Base-by-base conservation (phyloP, 2,888 invertebrate species). In the Parnassius glacialis region DNA sequence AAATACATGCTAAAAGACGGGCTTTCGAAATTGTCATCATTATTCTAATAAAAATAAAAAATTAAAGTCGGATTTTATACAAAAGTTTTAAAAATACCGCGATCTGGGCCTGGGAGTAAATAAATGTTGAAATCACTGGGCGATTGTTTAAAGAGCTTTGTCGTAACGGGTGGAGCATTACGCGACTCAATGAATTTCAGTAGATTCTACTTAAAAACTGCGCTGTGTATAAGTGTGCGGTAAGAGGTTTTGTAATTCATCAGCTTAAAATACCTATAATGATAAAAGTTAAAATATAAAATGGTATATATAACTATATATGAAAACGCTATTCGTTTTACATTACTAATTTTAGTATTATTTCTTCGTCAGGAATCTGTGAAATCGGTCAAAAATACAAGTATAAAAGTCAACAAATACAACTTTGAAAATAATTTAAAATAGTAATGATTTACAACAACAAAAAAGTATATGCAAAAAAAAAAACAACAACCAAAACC, bases 1-100 rank as follows among this genome's bases (percentile, higher is more conserved):
- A 68, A 67, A 72, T 72, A 59, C 72, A 71, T 69, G 71, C 65
- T 67, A 73, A 52, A 44, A 50, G 57, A 74, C 70, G 70, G 48
- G 16, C 73, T 74, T 75, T 68, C 71, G 67, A 79, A 81, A 75
- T 81, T 81, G 70, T 72, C 73, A 70, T 78, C 75, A 74, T 82
- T 80, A 80, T 75, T 77, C 76, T 79, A 78, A 79, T 74, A 79
- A 83, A 81, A 83, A 83, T 74, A 72, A 73, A 80, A 7, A 80
- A 76, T 73, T 77, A 72, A 66, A 74, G 70, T 76, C 74, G 62
- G 50, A 42, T 55, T 61, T 64, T 48, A 65, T 62, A 70, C 61
- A 42, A 52, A 59, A 62, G 47, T 48, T 20, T 57, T 59, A 11
- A 53, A 57, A 76, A 74, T 79, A 70, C 69, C 77, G 72, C 69